These are phyloP conservation scores for Tenthredo distinguenda DNA, from an alignment of 2,888 invertebrate genomes.

Conservation along the genomic window DNA sequence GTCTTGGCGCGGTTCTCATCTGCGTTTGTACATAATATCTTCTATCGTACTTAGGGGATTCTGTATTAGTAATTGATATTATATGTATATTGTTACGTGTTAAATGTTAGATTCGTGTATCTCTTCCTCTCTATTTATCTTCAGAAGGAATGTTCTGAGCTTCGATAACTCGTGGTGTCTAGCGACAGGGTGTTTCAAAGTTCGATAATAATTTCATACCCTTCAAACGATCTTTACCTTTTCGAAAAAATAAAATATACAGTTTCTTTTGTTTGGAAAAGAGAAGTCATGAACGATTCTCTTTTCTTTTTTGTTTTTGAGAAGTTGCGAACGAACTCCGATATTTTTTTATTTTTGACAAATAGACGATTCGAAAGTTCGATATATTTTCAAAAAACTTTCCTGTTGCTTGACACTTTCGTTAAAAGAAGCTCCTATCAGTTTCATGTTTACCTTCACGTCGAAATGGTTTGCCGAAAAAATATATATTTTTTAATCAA, in stretches of 20 bases:
- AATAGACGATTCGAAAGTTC: neutral
- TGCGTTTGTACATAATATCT: constrained; percentile 52
- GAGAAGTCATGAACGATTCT: neutral
- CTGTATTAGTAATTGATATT: constrained; percentile 47
- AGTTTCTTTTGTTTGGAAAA: neutral
- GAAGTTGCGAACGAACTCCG: neutral
- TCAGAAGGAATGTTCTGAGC: constrained; percentile 24
- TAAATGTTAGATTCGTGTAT: constrained; percentile 35
- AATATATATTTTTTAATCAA: constrained; percentile 41
- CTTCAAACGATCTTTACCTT: neutral
- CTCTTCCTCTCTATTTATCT: constrained; percentile 13
- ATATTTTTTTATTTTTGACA: neutral
- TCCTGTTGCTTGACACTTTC: neutral
- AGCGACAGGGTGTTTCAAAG: neutral
- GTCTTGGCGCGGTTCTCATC: neutral
- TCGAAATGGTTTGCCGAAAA: constrained; percentile 16
- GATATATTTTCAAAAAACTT: neutral
- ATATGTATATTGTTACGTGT: constrained; percentile 37
- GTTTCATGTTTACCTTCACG: constrained; percentile 3
- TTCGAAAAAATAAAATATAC: neutral
- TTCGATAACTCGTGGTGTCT: neutral
- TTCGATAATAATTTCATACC: neutral
- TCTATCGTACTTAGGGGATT: constrained; percentile 43
- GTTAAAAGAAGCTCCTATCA: neutral
- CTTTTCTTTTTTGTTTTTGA: neutral